Conservation (phyloP, 1,140 invertebrate genomes). For the Trypoxylus dichotomus region DNA sequence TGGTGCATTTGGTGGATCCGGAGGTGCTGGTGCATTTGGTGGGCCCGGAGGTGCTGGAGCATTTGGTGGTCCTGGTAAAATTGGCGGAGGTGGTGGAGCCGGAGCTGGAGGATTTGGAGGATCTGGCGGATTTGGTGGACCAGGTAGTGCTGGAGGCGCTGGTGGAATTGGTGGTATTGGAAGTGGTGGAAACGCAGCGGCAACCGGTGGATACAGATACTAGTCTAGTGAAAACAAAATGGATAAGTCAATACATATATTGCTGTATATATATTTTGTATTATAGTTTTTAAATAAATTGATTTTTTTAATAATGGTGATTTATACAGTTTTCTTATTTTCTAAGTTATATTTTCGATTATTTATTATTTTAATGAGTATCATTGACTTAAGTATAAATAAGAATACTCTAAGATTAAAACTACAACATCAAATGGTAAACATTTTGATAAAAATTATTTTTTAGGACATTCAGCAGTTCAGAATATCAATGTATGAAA, state of each 20-base stretch:
- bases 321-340: not conserved
- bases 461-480: too few species aligned
- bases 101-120: not conserved
- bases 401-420: too few species aligned
- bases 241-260: conserved; percentile 17
- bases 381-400: too few species aligned
- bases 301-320: not conserved
- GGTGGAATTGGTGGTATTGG: not conserved
- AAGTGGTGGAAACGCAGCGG: not conserved
- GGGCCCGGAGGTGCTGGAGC: not conserved
- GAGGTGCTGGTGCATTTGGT: not conserved
- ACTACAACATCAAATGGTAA: too few species aligned
- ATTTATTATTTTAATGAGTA: too few species aligned
- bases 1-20: not conserved
- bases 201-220: conserved; percentile 12
- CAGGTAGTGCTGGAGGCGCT: not conserved
- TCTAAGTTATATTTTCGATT: not conserved
- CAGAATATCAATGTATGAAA: too few species aligned
- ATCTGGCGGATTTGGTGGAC: not conserved
- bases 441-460: too few species aligned
- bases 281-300: conserved; percentile 23
- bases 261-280: conserved; percentile 23
- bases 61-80: not conserved
- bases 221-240: conserved; percentile 22
- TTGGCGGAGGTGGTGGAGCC: not conserved